Base-by-base conservation (phyloP, 1,140 invertebrate genomes). In the Neocloeon triangulifer region DNA sequence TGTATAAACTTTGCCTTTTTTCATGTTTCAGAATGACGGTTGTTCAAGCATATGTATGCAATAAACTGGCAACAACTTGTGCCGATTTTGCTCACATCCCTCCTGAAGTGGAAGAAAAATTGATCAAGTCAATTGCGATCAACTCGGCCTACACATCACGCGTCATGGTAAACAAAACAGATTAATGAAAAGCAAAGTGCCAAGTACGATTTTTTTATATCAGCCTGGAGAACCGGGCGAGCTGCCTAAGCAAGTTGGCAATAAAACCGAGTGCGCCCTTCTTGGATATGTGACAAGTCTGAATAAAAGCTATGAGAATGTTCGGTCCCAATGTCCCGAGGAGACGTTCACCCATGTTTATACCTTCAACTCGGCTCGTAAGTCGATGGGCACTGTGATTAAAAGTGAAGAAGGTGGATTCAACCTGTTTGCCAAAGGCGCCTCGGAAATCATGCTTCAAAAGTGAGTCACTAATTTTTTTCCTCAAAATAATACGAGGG, bases 131-230 rank as follows among this genome's bases (percentile, higher is more conserved):
- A 28, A 86, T 98, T 38, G 68, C 86, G 19, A 69, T 98, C 39
- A 98, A 99, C 60, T 92, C 81, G 50, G 88, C 89, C 9, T 98
- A 96, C 56, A 97, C 91, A 30, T 95, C 94, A 28, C 72, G 82
- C 49, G 72, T 94, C 46, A 72, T 94, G 70, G 81, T 85, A 57
- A 66, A 48, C 22, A 10, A 18, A n/a, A 13, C 36, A 34, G 18
- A 20, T 32, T 33, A 33, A 16, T 23, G 33, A 39, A 19, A 32
- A 32, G 9, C 19, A 32, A 29, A 33, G 25, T 34, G 33, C 35
- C 40, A 18, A 5, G 6, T 7, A 6, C 29, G 38, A 12, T 35
- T 16, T 41, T 43, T 43, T 30, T 50, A 78, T 68, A 65, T 66
- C 2, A 16, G 22, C 40, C 49, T 17, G 53, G 54, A 30, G 43